These are phyloP conservation scores for Lasioglossum figueresi DNA, from an alignment of 2,888 invertebrate genomes.

Conservation along the genomic window DNA sequence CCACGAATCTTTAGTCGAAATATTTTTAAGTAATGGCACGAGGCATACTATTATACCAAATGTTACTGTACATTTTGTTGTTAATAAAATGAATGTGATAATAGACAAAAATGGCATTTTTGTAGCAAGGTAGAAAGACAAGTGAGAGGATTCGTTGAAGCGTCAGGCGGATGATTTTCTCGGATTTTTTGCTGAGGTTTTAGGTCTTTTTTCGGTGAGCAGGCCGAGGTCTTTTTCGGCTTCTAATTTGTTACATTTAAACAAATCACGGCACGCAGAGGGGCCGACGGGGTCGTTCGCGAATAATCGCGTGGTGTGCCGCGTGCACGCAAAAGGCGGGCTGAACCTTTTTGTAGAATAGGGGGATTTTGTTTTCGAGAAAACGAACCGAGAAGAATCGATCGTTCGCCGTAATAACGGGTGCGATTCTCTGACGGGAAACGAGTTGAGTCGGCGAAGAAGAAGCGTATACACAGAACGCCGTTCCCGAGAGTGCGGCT, in stretches of 20 bases:
- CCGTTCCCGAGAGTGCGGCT: neutral
- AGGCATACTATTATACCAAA: no score
- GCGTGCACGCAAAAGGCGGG: conserved; percentile 14
- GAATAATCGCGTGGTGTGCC: neutral
- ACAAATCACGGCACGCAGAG: conserved; percentile 39
- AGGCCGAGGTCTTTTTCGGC: neutral
- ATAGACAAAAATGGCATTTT: neutral
- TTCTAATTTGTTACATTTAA: conserved; percentile 48
- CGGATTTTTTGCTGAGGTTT: neutral
- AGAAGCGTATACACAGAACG: neutral
- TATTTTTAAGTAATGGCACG: no score
- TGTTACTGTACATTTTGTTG: no score
- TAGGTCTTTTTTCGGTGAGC: neutral
- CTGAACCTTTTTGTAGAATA: neutral
- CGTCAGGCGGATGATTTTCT: neutral
- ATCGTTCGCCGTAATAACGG: conserved; percentile 51
- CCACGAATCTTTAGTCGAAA: no score
- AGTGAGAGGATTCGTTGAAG: neutral
- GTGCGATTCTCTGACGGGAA: conserved; percentile 26
- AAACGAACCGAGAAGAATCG: conserved; percentile 45
- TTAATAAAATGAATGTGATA: neutral
- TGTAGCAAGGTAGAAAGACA: neutral
- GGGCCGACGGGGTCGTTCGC: neutral
- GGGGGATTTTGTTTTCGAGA: conserved; percentile 38
- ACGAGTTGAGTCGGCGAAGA: conserved; percentile 4